Percentiles rank a stretch among this genome's conserved stretches.
These are phyloP conservation scores for Hydraecia micacea DNA, from an alignment of 2,888 invertebrate species.

Conservation along the genomic window DNA sequence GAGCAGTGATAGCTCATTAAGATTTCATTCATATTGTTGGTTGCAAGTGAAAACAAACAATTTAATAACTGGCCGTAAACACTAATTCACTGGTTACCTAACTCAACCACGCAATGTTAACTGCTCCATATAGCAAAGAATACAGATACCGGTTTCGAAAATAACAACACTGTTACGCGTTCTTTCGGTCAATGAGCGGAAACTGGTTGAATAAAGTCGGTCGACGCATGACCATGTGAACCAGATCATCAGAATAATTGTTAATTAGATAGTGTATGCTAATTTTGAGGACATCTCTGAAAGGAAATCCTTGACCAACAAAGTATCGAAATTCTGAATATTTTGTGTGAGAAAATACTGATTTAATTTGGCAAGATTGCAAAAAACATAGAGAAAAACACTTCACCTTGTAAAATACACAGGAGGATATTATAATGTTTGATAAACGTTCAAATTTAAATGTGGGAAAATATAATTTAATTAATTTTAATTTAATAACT, in stretches of 20 bases:
- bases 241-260: constrained; percentile 27
- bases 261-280: constrained; percentile 10
- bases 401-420: constrained; percentile 20
- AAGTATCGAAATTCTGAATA: constrained; percentile 10
- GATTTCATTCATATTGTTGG: not conserved
- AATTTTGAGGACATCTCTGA: constrained; percentile 41
- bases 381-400: constrained; percentile 5
- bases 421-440: not conserved
- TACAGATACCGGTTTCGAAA: constrained; percentile 56
- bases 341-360: constrained; percentile 34
- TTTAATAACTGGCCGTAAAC: constrained; percentile 30
- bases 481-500: constrained; percentile 1
- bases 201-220: constrained; percentile 52
- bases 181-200: constrained; percentile 52
- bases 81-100: constrained; percentile 43
- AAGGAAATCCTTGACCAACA: constrained; percentile 45
- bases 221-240: constrained; percentile 37
- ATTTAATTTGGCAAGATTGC: constrained; percentile 35
- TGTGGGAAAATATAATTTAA: no score
- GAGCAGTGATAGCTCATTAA: not conserved
- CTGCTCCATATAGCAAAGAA: constrained; percentile 50
- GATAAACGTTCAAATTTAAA: not conserved
- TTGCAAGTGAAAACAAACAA: constrained; percentile 37
- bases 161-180: constrained; percentile 46
- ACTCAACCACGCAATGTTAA: constrained; percentile 51